A percentile compares a stretch with the other conserved stretches of the same genome.
Conservation (phyloP, 2,888 invertebrate genomes). For the Julus scanicus region DNA sequence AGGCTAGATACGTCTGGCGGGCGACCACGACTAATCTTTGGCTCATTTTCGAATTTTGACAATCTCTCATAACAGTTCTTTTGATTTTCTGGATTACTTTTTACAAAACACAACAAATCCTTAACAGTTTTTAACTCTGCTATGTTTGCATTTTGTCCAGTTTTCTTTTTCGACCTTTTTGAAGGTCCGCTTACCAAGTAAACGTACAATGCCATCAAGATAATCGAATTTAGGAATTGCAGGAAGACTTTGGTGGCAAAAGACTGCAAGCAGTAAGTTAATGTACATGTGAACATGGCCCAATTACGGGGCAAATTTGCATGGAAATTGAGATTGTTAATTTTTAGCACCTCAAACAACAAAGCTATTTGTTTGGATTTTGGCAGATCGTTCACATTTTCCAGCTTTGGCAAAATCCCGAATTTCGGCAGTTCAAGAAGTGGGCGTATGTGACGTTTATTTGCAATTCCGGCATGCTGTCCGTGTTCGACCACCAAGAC, state of each 20-base stretch:
- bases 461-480: constrained; percentile 1
- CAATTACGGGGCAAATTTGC: constrained; percentile 38
- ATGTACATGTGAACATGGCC: constrained; percentile 1
- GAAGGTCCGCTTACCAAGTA: not conserved
- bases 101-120: constrained; percentile 14
- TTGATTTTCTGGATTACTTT: not conserved
- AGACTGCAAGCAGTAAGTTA: constrained; percentile 53
- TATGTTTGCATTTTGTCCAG: not conserved
- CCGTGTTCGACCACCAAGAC: constrained; percentile 44
- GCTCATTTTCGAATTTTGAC: constrained; percentile 60
- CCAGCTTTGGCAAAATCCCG: constrained; percentile 47
- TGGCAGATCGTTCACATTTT: not conserved
- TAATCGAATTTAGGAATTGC: not conserved
- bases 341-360: constrained; percentile 47
- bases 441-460: constrained; percentile 4
- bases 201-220: constrained; percentile 40
- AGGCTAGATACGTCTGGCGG: constrained; percentile 60
- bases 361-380: not conserved
- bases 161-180: not conserved
- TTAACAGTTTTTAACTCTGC: constrained; percentile 18
- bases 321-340: not conserved
- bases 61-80: constrained; percentile 57
- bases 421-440: constrained; percentile 7
- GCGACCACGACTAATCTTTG: constrained; percentile 59
- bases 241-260: not conserved